These are phyloP conservation scores for Setophaga coronata DNA, from an alignment of 2,113 vertebrate species.

Conservation along the genomic window DNA sequence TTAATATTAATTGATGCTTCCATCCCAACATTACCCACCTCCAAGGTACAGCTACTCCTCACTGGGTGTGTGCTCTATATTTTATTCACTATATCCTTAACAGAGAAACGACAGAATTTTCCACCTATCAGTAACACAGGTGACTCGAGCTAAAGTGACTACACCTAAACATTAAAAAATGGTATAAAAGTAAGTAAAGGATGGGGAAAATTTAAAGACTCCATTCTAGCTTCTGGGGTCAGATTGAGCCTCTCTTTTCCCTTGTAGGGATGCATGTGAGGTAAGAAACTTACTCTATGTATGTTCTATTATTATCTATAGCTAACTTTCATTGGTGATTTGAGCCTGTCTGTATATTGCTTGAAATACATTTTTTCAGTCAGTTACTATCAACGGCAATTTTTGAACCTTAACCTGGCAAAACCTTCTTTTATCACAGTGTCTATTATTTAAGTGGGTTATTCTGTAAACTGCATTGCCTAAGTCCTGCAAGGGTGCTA, in stretches of 20 bases:
- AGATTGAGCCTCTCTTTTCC: background rate
- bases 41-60: background rate
- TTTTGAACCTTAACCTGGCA: background rate
- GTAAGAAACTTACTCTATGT: background rate
- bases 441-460: background rate
- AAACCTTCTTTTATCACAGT: background rate
- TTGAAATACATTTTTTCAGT: background rate
- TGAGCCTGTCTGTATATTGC: background rate
- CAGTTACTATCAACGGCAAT: background rate
- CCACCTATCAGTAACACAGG: background rate
- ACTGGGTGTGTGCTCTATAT: background rate
- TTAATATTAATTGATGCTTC: background rate
- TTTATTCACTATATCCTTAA: background rate
- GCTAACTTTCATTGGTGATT: background rate
- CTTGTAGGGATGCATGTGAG: background rate
- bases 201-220: background rate
- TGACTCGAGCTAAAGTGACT: background rate
- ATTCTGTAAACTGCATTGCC: background rate
- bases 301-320: background rate
- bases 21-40: accelerated
- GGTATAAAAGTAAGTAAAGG: background rate
- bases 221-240: background rate
- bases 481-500: background rate
- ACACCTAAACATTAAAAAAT: background rate
- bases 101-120: background rate